Percentiles rank a stretch among this genome's conserved stretches.
Conservation (phyloP, 2,888 invertebrate genomes). For the Willowsia nigromaculata region DNA sequence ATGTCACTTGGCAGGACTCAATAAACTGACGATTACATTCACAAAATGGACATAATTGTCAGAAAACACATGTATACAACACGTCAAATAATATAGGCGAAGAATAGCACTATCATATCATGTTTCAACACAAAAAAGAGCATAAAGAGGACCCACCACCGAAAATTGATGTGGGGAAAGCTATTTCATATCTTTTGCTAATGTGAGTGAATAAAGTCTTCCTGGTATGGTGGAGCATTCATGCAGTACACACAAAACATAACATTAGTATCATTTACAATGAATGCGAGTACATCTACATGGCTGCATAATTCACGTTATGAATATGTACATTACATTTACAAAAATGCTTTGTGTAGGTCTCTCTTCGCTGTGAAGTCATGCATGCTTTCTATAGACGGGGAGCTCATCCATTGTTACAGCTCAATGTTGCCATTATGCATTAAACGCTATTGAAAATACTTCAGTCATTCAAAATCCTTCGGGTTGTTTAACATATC, state of each 20-base stretch:
- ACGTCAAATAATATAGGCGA: slow-evolving; percentile 53
- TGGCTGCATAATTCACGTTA: slow-evolving; percentile 19
- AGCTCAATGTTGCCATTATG: slow-evolving; percentile 69
- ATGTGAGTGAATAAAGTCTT: slow-evolving; percentile 38
- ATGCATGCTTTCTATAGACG: slow-evolving; percentile 54
- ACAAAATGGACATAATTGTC: slow-evolving; percentile 68
- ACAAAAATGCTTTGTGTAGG: slow-evolving; percentile 46
- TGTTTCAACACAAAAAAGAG: slow-evolving; percentile 48
- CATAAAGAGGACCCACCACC: slow-evolving; percentile 61
- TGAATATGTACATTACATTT: slow-evolving; percentile 33
- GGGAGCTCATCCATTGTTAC: slow-evolving; percentile 65
- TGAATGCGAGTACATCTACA: not conserved
- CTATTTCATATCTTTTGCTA: slow-evolving; percentile 54
- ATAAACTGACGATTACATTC: slow-evolving; percentile 66
- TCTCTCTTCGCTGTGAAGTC: slow-evolving; percentile 51
- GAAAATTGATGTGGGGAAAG: slow-evolving; percentile 57
- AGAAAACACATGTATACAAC: slow-evolving; percentile 69
- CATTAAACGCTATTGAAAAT: slow-evolving; percentile 72
- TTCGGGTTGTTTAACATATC: slow-evolving; percentile 74
- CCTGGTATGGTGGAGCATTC: slow-evolving; percentile 43
- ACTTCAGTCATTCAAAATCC: slow-evolving; percentile 68
- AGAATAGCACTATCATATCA: slow-evolving; percentile 63
- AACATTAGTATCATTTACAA: slow-evolving; percentile 42
- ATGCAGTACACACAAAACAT: slow-evolving; percentile 32
- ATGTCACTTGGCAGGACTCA: slow-evolving; percentile 60